Percentiles rank a stretch among this genome's conserved stretches.
Conservation (phyloP, 2,888 invertebrate genomes). For the Leptarthrus brevirostris region DNA sequence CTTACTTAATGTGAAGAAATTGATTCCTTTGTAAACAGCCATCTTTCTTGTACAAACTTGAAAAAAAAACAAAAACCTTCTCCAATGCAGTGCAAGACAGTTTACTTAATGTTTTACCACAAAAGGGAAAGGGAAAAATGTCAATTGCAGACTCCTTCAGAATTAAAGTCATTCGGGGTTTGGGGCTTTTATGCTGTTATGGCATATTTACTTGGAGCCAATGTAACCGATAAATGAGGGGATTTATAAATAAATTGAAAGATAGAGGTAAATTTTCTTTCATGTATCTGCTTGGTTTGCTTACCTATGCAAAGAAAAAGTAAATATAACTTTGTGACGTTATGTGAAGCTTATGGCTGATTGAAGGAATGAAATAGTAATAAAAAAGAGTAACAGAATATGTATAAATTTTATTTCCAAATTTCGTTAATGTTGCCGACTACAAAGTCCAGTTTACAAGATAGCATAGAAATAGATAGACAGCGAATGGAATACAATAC, state of each 20-base stretch:
- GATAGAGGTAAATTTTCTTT: too few species aligned
- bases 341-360: too few species aligned
- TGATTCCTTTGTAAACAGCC: conserved; percentile 37
- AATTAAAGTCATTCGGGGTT: conserved; percentile 12
- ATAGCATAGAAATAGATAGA: too few species aligned
- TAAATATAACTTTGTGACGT: too few species aligned
- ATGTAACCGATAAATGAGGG: neutral
- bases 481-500: too few species aligned
- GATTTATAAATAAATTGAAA: conserved; percentile 16
- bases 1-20: conserved; percentile 24
- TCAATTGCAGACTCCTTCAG: conserved; percentile 16
- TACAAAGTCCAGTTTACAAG: too few species aligned
- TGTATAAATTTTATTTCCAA: too few species aligned
- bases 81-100: conserved; percentile 1
- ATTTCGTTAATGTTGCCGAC: too few species aligned
- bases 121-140: conserved; percentile 21
- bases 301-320: too few species aligned
- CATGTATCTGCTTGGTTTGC: too few species aligned
- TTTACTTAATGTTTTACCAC: conserved; percentile 10
- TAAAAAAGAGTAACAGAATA: too few species aligned
- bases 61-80: conserved; percentile 6
- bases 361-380: too few species aligned
- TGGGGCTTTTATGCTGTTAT: neutral
- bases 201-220: neutral
- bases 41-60: neutral